Evolutionary conservation across 2,113 vertebrate species (phyloP).

Genomic region (Lipotes vexillifer): DNA sequence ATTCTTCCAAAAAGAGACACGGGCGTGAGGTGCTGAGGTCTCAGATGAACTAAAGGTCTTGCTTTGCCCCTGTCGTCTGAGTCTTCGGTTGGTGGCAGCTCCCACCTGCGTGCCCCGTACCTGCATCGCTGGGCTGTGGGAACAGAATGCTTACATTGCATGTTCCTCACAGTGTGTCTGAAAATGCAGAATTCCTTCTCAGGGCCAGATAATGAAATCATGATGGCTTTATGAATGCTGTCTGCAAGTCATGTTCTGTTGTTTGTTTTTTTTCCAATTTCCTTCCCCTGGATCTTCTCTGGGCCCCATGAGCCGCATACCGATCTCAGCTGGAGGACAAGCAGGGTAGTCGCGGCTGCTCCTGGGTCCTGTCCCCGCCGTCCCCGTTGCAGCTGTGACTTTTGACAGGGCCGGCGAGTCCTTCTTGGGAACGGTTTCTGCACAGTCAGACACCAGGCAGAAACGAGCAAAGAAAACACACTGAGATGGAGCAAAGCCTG

Average conservation of each 20-base stretch:
- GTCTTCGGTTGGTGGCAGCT: background rate
- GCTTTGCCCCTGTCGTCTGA: background rate
- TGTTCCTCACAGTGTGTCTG: constrained; percentile 75
- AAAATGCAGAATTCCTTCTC: constrained; percentile 78
- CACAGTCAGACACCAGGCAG: constrained; percentile 73
- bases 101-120: background rate
- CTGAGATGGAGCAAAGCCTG: constrained; percentile 62
- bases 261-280: constrained; percentile 79
- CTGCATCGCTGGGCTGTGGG: constrained; percentile 39
- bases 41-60: background rate
- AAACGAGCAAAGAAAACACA: constrained; percentile 69
- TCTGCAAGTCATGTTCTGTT: constrained; percentile 77
- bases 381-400: constrained; percentile 72
- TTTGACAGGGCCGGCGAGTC: constrained; percentile 66
- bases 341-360: constrained; percentile 70
- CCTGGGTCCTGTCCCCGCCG: constrained; percentile 44
- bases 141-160: constrained; percentile 67
- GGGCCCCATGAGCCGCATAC: constrained; percentile 76
- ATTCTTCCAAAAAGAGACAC: background rate
- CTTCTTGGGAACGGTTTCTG: constrained; percentile 75
- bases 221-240: constrained; percentile 74
- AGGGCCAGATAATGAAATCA: constrained; percentile 78
- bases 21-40: background rate
- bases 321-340: constrained; percentile 79
- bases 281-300: constrained; percentile 77